phyloP scores from a whole-genome alignment of 2,797 vertebrate species.

The Chaunax sp. region DNA sequence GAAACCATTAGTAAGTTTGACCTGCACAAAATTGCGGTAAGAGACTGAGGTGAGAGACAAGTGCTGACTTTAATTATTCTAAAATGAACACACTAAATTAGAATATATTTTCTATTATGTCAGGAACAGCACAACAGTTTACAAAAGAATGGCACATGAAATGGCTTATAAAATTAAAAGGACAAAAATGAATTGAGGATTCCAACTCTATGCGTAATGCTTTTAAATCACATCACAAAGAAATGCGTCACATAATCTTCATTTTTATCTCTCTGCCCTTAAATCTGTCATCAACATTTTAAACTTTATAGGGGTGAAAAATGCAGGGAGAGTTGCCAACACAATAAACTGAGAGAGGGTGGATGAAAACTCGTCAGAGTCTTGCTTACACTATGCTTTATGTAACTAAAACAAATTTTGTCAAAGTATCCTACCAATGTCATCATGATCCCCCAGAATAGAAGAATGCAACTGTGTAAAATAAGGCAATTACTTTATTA shows the following conservation, averaged over 20 bases:
- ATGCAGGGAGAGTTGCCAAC: no score
- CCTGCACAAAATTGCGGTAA: background rate
- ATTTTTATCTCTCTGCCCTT: no score
- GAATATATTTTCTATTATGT: background rate
- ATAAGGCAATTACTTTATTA: background rate
- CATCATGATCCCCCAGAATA: background rate
- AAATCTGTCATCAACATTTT: background rate
- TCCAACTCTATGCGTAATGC: no score
- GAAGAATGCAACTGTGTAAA: background rate
- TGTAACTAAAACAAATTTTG: background rate
- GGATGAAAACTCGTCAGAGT: no score
- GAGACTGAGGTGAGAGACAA: no score
- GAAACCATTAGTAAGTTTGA: background rate
- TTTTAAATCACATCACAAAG: no score
- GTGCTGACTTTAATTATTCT: no score
- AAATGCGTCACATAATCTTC: no score
- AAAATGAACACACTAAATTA: background rate
- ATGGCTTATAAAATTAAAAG: no score
- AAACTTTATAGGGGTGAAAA: background rate
- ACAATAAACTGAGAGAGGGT: background rate
- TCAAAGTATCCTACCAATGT: background rate
- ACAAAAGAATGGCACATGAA: no score
- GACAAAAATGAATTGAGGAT: no score
- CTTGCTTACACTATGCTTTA: background rate
- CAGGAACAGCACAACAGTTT: no score